Conservation (phyloP, 2,888 invertebrate species). For the Calephelis perditalis region DNA sequence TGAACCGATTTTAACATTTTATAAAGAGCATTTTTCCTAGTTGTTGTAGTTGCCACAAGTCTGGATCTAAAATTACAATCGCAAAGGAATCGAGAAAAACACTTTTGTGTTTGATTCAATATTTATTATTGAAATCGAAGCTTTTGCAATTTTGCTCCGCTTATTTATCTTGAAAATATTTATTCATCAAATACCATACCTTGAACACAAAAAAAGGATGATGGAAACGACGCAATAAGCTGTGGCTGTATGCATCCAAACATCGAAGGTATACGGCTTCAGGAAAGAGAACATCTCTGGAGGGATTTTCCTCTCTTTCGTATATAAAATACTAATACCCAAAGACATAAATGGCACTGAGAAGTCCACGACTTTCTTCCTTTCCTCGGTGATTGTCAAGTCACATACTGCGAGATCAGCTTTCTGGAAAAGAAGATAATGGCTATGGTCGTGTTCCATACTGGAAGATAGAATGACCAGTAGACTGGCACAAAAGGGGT, state of each 20-base stretch:
- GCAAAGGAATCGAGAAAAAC: too few relatives aligned
- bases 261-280: constrained; percentile 88
- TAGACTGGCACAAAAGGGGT: too few relatives aligned
- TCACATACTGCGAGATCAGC: constrained; percentile 76
- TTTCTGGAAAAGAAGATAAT: constrained; percentile 39
- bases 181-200: constrained; percentile 55
- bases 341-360: constrained; percentile 98
- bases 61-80: too few relatives aligned
- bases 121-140: not conserved
- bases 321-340: constrained; percentile 92
- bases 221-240: constrained; percentile 91
- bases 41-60: too few relatives aligned
- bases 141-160: too few relatives aligned
- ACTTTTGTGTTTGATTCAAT: too few relatives aligned
- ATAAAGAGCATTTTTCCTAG: too few relatives aligned
- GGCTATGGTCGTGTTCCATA: too few relatives aligned
- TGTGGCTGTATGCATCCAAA: constrained; percentile 92
- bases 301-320: constrained; percentile 84
- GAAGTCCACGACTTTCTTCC: constrained; percentile 93
- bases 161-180: not conserved
- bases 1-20: too few relatives aligned
- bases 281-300: constrained; percentile 93
- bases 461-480: too few relatives aligned
- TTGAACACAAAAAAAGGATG: constrained; percentile 87
- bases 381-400: constrained; percentile 94